Base-by-base conservation (phyloP, 2,113 vertebrate species). In the Nestor notabilis region DNA sequence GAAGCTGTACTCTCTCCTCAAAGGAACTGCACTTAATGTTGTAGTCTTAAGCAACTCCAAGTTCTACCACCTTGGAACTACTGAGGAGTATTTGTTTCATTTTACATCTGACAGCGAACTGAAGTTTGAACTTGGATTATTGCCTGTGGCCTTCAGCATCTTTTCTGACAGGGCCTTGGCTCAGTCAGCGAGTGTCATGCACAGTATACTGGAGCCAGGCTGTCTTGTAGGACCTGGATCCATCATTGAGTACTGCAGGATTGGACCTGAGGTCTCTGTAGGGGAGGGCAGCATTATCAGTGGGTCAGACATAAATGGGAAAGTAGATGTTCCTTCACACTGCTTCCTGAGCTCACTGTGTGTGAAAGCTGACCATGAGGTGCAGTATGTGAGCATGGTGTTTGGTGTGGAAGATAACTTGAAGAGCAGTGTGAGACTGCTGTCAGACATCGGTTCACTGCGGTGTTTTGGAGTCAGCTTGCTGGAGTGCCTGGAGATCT, bases 21-120 rank as follows among this genome's bases (percentile, higher is more conserved):
- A 91, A n/a, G 99, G 99, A 76, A 99, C 98, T 0, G 49, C 97
- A 0, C 96, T 99, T 2, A 99, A 99, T 44, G 98, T 99, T n/a
- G 95, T 99, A 29, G 96, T 99, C 53, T 97, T 99, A 65, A 99
- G 99, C 89, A 99, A 99, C 91, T 99, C 99, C 21, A 99, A 97
- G 87, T 99, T 99, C 97, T 99, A 99, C 91, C 99, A 99, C 97
- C 97, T 99, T 1, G 99, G 99, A 50, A 99, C 99, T 60, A 98
- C 98, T 2, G 95, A 98, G 9, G 99, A 99, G 84, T 99, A 99
- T 85, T 97, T 99, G 77, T 98, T 98, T 88, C 99, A 99, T 96
- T 98, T 99, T 29, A 97, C 99, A 2, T 92, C 97, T 23, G 97
- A 99, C 17, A 97, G 81, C 61, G 94, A 65, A 16, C 98, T 99